These are phyloP conservation scores for Yponomeuta malinellus DNA, from an alignment of 2,888 invertebrate species.

Conservation along the genomic window DNA sequence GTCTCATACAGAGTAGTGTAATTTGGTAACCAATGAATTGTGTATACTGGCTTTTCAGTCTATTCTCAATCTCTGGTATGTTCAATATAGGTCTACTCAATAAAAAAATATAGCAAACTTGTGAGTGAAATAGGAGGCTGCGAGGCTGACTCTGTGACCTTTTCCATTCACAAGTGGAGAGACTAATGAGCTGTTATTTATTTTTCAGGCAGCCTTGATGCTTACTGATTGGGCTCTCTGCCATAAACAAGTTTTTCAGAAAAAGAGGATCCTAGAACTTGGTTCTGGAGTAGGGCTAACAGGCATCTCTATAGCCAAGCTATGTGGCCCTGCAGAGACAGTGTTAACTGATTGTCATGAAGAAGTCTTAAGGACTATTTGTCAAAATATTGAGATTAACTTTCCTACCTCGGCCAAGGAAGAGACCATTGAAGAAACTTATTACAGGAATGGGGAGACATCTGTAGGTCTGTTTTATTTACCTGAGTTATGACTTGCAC, in stretches of 20 bases:
- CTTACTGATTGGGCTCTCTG: conserved; percentile 82
- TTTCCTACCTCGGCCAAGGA: conserved; percentile 37
- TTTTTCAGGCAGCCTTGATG: conserved; percentile 79
- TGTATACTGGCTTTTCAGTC: too few relatives aligned
- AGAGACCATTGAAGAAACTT: conserved; percentile 21
- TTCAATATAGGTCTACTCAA: too few relatives aligned
- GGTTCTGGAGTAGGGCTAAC: conserved; percentile 87
- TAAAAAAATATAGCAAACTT: too few relatives aligned
- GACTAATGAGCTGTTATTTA: background rate
- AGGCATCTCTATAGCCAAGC: conserved; percentile 77
- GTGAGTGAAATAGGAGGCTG: too few relatives aligned
- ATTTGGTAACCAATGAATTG: too few relatives aligned
- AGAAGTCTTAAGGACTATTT: conserved; percentile 77
- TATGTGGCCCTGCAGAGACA: conserved; percentile 71
- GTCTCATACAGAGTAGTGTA: too few relatives aligned
- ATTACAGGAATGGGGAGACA: conserved; percentile 28
- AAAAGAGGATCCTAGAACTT: conserved; percentile 81
- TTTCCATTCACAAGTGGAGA: background rate
- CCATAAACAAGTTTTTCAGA: conserved; percentile 65
- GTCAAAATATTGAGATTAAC: conserved; percentile 79
- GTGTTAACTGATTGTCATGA: conserved; percentile 82
- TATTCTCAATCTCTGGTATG: too few relatives aligned
- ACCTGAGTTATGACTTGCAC: too few relatives aligned
- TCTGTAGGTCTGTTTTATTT: conserved; percentile 32
- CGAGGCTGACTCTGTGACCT: too few relatives aligned